These are phyloP conservation scores for Drosophila ironensis DNA, from an alignment of 1,140 invertebrate species.

Conservation along the genomic window DNA sequence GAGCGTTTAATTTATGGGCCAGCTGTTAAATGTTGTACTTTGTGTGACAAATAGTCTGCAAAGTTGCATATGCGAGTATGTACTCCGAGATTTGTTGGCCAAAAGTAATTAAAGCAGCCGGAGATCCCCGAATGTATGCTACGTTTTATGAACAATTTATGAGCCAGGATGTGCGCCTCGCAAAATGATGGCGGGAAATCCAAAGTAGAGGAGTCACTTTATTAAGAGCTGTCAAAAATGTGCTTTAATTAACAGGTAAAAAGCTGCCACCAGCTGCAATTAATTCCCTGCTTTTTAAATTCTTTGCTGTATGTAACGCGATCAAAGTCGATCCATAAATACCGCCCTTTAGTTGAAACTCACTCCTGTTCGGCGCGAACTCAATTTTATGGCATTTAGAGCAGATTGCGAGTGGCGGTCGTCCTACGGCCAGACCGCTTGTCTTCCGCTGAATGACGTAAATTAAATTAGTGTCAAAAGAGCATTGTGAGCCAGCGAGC, in stretches of 20 bases:
- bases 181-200: background rate
- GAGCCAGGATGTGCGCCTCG: background rate
- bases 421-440: background rate
- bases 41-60: constrained; percentile 70
- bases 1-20: constrained; percentile 65
- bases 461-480: constrained; percentile 79
- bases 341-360: constrained; percentile 27
- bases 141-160: constrained; percentile 10
- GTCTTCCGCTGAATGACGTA: constrained; percentile 48
- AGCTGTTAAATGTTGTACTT: constrained; percentile 75
- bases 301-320: too few relatives aligned
- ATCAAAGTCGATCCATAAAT: background rate
- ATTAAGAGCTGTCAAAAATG: background rate
- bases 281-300: too few relatives aligned
- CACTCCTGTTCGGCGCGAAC: constrained; percentile 30
- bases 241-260: background rate
- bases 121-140: constrained; percentile 3
- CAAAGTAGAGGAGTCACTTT: background rate
- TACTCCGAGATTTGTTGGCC: constrained; percentile 52
- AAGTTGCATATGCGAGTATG: constrained; percentile 50
- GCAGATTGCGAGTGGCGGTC: constrained; percentile 37
- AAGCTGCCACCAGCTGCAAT: too few relatives aligned
- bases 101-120: constrained; percentile 53
- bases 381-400: constrained; percentile 65
- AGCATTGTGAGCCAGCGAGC: constrained; percentile 59